A percentile compares a stretch with the other conserved stretches of the same genome.
phyloP scores from a whole-genome alignment of 1,140 invertebrate species.

The Brachionus plicatilis region DNA sequence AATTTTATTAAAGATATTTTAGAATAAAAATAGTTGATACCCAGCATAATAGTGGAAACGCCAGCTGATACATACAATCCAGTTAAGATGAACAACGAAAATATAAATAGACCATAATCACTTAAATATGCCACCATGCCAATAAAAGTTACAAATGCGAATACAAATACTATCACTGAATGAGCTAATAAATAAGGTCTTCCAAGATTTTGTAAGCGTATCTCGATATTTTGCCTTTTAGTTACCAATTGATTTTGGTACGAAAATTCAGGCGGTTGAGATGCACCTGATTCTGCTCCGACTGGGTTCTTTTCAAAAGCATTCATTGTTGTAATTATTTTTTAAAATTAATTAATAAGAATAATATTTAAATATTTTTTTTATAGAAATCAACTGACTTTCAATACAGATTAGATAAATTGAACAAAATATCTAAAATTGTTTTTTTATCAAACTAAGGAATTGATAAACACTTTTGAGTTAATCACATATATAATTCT shows the following conservation, averaged over 20 bases:
- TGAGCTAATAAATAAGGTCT: background rate
- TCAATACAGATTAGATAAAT: no score
- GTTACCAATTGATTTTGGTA: background rate
- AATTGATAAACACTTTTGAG: no score
- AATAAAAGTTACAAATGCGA: background rate
- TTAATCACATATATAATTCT: no score
- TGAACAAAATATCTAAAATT: no score
- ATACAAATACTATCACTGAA: background rate
- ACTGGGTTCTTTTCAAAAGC: background rate
- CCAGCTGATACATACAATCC: background rate
- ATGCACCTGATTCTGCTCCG: background rate
- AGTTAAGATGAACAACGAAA: background rate
- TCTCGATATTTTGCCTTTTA: background rate
- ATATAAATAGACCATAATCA: background rate
- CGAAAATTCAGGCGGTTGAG: background rate
- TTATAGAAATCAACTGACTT: no score
- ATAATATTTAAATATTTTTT: background rate
- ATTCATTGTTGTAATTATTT: background rate
- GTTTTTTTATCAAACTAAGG: no score
- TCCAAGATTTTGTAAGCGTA: background rate
- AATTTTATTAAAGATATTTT: background rate
- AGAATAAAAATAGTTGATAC: background rate
- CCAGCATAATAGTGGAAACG: background rate
- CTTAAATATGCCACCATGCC: background rate
- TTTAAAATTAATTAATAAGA: background rate